Percentiles rank a stretch among this genome's conserved stretches.
phyloP scores from a whole-genome alignment of 2,113 vertebrate species.

The Pseudopipra pipra region DNA sequence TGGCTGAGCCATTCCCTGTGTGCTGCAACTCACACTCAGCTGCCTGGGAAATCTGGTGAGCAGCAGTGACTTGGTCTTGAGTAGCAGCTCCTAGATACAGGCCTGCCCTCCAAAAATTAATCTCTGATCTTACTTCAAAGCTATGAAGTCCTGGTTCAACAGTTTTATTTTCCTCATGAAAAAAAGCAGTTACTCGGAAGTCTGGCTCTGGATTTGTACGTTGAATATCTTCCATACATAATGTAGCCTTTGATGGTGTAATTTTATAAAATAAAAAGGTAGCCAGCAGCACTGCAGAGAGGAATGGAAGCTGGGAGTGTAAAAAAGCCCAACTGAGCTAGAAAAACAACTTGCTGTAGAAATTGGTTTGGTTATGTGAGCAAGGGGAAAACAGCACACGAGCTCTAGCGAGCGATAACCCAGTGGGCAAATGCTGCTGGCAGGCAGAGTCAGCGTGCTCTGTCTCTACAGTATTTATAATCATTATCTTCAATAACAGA shows the following conservation, averaged over 20 bases:
- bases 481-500: neutral
- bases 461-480: neutral
- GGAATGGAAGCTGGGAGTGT: neutral
- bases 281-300: neutral
- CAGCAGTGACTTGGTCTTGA: neutral
- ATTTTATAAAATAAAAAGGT: neutral
- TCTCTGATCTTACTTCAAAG: neutral
- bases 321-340: neutral
- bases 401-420: neutral
- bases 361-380: fast-evolving
- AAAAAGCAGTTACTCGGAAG: neutral
- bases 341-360: neutral
- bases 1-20: neutral
- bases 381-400: neutral
- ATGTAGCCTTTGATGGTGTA: neutral
- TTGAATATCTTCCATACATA: neutral
- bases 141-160: neutral
- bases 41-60: neutral
- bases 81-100: neutral
- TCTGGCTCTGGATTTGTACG: neutral
- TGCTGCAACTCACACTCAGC: neutral
- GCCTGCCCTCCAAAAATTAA: neutral
- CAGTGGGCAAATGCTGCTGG: neutral
- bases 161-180: neutral
- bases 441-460: fast-evolving